Evolutionary conservation across 2,888 invertebrate genomes (phyloP).

Genomic region (Pachliopta kotzebuea): DNA sequence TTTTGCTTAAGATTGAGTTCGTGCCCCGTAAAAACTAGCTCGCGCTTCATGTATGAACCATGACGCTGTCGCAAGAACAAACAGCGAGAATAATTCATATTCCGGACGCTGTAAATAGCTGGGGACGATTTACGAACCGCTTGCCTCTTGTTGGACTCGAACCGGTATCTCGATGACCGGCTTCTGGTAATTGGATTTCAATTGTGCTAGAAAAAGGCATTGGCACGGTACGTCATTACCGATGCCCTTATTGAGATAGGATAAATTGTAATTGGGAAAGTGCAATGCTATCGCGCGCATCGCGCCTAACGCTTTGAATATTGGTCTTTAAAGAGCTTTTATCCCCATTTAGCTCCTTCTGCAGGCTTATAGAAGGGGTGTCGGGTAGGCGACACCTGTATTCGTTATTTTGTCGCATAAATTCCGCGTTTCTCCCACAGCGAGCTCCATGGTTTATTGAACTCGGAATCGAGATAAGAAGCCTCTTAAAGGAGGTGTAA

Average conservation of each 20-base stretch:
- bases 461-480: constrained; percentile 65
- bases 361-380: constrained; percentile 67
- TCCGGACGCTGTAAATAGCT: constrained; percentile 76
- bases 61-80: constrained; percentile 76
- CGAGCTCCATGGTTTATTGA: constrained; percentile 70
- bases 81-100: constrained; percentile 79
- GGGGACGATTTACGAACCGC: constrained; percentile 67
- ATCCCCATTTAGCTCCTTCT: constrained; percentile 68
- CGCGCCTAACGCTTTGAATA: constrained; percentile 65
- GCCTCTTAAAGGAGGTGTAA: constrained; percentile 54
- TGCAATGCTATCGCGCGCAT: constrained; percentile 57
- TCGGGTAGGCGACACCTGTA: constrained; percentile 73
- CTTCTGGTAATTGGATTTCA: constrained; percentile 78
- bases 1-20: constrained; percentile 59
- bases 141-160: constrained; percentile 59
- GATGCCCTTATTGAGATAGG: constrained; percentile 71
- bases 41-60: constrained; percentile 80
- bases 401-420: constrained; percentile 76
- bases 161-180: constrained; percentile 63
- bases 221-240: constrained; percentile 68
- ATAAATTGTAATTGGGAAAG: constrained; percentile 75
- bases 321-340: constrained; percentile 56
- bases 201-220: constrained; percentile 70
- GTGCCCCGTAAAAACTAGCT: constrained; percentile 71
- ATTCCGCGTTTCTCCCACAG: constrained; percentile 65